Evolutionary conservation across 2,888 invertebrate species (phyloP).

Genomic region (Pachydiplax longipennis): DNA sequence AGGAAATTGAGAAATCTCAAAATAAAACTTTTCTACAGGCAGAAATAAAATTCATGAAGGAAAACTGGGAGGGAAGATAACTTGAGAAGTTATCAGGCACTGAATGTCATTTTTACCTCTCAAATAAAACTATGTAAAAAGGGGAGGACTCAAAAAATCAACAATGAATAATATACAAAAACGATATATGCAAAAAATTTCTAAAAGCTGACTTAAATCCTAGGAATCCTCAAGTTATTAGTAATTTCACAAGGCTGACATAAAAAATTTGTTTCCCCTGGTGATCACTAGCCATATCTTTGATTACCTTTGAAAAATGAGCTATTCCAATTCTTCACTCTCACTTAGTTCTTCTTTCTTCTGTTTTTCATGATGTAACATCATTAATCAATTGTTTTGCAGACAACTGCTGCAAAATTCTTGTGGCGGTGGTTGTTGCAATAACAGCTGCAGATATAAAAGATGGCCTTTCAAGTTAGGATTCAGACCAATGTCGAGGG

Average conservation of each 20-base stretch:
- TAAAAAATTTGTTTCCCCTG: not conserved
- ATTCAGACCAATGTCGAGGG: not conserved
- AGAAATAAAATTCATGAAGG: too few relatives aligned
- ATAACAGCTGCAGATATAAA: not conserved
- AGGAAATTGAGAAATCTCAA: too few relatives aligned
- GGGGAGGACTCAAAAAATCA: too few relatives aligned
- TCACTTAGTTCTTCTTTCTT: not conserved
- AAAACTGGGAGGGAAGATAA: too few relatives aligned
- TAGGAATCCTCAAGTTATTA: too few relatives aligned
- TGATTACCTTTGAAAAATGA: not conserved
- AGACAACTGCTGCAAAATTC: not conserved
- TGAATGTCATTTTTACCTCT: too few relatives aligned
- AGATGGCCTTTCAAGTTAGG: not conserved
- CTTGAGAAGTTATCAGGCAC: too few relatives aligned
- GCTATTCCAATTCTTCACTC: not conserved
- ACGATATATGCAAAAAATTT: too few relatives aligned
- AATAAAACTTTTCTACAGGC: too few relatives aligned
- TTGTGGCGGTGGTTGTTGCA: not conserved
- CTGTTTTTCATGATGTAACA: not conserved
- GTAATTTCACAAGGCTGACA: not conserved
- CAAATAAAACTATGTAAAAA: too few relatives aligned
- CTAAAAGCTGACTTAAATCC: too few relatives aligned
- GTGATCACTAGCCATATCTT: not conserved
- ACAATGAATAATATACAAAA: too few relatives aligned
- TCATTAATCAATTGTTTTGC: not conserved